Conservation (phyloP, 2,113 vertebrate genomes). For the Dendropsophus ebraccatus region DNA sequence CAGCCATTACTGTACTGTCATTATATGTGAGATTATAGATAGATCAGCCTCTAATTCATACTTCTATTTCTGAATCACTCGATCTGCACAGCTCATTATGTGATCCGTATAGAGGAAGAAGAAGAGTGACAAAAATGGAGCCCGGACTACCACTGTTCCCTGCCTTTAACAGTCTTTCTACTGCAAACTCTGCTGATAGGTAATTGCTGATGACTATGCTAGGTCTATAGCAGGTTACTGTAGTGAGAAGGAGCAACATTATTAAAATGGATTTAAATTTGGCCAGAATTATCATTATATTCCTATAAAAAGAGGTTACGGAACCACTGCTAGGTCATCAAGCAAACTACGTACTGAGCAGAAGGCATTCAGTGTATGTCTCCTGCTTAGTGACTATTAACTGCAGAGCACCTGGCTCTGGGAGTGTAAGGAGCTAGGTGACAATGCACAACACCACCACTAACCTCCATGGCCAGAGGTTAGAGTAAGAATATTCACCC, state of each 20-base stretch:
- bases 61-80: neutral
- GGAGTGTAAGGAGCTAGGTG: too few relatives aligned
- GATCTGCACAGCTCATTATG: neutral
- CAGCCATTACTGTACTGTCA: neutral
- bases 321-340: too few relatives aligned
- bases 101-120: neutral
- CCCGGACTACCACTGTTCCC: neutral
- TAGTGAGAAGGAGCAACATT: neutral
- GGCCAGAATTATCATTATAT: too few relatives aligned
- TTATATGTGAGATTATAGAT: neutral
- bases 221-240: neutral
- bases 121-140: neutral
- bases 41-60: neutral
- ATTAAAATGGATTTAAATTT: neutral
- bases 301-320: too few relatives aligned
- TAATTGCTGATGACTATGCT: neutral
- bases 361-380: too few relatives aligned
- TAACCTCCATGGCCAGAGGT: too few relatives aligned
- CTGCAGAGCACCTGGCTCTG: too few relatives aligned
- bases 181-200: neutral
- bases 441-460: too few relatives aligned
- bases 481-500: too few relatives aligned
- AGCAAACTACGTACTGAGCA: too few relatives aligned
- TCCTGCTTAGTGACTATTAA: too few relatives aligned
- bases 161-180: too few relatives aligned